Evolutionary conservation across 2,113 vertebrate species (phyloP).

Genomic region (Brevimyrus niger): DNA sequence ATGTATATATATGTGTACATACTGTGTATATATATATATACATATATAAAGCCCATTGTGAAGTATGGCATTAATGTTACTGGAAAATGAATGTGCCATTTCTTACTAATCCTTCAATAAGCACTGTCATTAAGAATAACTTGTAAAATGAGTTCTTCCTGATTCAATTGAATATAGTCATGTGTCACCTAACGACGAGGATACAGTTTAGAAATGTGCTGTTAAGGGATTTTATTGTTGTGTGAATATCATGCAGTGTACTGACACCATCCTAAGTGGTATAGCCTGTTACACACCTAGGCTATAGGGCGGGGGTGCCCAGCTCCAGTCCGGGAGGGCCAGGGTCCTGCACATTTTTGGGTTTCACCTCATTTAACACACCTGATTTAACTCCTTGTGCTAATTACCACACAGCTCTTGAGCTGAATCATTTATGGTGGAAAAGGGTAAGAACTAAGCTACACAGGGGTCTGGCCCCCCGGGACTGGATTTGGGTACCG

Average conservation of each 20-base stretch:
- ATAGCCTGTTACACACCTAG: not conserved
- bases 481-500: no score
- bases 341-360: no score
- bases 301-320: not conserved
- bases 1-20: no score
- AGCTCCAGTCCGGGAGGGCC: no score
- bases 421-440: no score
- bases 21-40: no score
- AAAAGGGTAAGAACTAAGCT: no score
- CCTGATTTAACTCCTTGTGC: no score
- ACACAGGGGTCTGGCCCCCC: no score
- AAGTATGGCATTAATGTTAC: not conserved
- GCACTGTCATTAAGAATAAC: not conserved
- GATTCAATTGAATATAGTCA: not conserved
- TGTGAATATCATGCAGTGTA: not conserved
- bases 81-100: not conserved
- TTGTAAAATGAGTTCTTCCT: not conserved
- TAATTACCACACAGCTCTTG: no score
- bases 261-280: not conserved
- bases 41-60: not conserved
- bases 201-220: not conserved
- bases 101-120: not conserved
- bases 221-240: not conserved
- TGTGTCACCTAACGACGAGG: not conserved
- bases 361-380: no score